These are phyloP conservation scores for Felis chaus DNA, from an alignment of 2,113 vertebrate species.

Conservation along the genomic window DNA sequence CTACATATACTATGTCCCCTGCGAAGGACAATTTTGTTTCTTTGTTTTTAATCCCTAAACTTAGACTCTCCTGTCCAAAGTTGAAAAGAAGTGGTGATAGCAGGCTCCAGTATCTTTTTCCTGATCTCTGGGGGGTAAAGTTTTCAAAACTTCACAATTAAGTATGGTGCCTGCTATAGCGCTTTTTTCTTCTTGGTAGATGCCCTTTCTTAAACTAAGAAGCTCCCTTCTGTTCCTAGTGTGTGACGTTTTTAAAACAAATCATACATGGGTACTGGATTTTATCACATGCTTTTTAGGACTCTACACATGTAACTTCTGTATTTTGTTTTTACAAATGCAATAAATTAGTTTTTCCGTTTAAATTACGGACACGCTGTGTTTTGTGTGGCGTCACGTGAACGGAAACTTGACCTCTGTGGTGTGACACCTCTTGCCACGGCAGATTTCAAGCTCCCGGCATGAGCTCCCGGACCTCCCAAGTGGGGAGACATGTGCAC, in stretches of 20 bases:
- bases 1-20: background rate
- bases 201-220: background rate
- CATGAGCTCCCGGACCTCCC: background rate
- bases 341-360: background rate
- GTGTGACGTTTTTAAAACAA: background rate
- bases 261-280: background rate
- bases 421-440: background rate
- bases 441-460: background rate
- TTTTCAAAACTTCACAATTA: background rate
- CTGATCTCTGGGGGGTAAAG: background rate
- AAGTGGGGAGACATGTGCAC: background rate
- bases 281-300: background rate
- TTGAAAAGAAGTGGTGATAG: background rate
- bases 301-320: background rate
- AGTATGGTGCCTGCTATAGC: background rate
- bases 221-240: background rate
- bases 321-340: background rate
- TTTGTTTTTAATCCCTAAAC: background rate
- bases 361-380: background rate
- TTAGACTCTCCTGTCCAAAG: background rate
- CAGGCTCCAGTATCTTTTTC: background rate
- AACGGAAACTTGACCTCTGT: background rate
- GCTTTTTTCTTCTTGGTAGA: background rate
- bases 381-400: background rate
- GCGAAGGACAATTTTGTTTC: background rate